These are phyloP conservation scores for Tolypeutes matacus DNA, from an alignment of 2,797 vertebrate species.

Conservation along the genomic window DNA sequence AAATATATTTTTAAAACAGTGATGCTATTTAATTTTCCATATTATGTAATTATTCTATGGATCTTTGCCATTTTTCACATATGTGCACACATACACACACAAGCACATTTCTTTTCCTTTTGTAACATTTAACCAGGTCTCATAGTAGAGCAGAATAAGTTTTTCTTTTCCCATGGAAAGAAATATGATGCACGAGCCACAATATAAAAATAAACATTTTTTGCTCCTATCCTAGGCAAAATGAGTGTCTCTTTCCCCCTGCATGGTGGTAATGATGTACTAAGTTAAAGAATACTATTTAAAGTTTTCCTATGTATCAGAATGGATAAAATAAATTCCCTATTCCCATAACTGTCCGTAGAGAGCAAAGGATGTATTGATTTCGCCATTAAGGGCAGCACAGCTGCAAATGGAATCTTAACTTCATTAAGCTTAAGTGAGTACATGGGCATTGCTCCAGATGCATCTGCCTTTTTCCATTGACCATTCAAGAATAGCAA, in stretches of 20 bases:
- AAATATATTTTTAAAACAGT: neutral
- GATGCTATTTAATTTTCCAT: neutral
- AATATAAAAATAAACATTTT: neutral
- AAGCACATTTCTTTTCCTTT: neutral
- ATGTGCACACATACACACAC: too few species aligned
- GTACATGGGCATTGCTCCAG: slow-evolving; percentile 45
- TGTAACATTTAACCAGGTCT: neutral
- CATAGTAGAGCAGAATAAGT: neutral
- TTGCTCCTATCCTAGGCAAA: neutral
- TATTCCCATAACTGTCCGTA: slow-evolving; percentile 59
- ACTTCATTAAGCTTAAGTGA: slow-evolving; percentile 80
- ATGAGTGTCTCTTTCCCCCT: neutral
- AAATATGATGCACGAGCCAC: neutral
- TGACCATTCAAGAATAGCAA: slow-evolving; percentile 25
- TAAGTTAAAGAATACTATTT: slow-evolving; percentile 66
- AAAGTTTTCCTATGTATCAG: slow-evolving; percentile 65
- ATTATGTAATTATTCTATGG: neutral
- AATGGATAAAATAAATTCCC: slow-evolving; percentile 63
- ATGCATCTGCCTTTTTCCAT: slow-evolving; percentile 55
- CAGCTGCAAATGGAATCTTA: slow-evolving; percentile 71
- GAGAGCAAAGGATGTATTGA: slow-evolving; percentile 68
- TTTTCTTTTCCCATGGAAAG: neutral
- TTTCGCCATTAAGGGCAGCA: slow-evolving; percentile 77
- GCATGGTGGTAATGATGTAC: neutral
- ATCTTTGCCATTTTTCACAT: too few species aligned